Evolutionary conservation across 2,797 vertebrate genomes (phyloP).

Genomic region (Hemibagrus guttatus): DNA sequence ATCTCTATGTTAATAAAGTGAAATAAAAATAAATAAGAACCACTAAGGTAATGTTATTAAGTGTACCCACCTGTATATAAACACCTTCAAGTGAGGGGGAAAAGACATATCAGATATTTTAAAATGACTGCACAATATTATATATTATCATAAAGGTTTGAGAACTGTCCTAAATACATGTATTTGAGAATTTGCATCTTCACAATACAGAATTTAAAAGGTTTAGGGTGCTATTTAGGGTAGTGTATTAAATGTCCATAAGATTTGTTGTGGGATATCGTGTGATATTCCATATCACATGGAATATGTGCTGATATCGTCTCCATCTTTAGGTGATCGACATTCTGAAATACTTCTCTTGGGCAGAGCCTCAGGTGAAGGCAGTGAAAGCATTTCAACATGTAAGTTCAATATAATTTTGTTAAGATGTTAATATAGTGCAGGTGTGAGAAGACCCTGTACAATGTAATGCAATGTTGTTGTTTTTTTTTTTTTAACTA

Average conservation of each 20-base stretch:
- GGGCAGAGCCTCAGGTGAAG: conserved; percentile 97
- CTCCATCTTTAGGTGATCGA: conserved; percentile 85
- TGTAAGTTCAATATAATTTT: conserved; percentile 74
- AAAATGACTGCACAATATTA: not conserved
- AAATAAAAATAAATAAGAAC: not conserved
- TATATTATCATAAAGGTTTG: not conserved
- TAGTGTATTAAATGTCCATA: not conserved
- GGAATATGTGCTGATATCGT: not conserved
- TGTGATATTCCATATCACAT: too few species aligned
- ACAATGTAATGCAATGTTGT: not conserved
- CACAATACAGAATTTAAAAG: not conserved
- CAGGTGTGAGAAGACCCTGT: not conserved
- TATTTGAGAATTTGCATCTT: not conserved
- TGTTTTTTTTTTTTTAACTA: too few species aligned
- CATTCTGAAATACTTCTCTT: conserved; percentile 96
- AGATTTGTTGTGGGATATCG: conserved; percentile 5
- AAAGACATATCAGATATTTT: not conserved
- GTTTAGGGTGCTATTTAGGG: not conserved
- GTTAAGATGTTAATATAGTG: not conserved
- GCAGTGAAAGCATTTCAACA: conserved; percentile 97
- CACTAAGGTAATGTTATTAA: not conserved
- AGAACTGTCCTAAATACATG: not conserved
- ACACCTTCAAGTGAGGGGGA: not conserved
- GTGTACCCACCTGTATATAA: not conserved
- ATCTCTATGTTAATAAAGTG: not conserved